Conservation (phyloP, 1,140 invertebrate species). For the Tachypleus tridentatus region DNA sequence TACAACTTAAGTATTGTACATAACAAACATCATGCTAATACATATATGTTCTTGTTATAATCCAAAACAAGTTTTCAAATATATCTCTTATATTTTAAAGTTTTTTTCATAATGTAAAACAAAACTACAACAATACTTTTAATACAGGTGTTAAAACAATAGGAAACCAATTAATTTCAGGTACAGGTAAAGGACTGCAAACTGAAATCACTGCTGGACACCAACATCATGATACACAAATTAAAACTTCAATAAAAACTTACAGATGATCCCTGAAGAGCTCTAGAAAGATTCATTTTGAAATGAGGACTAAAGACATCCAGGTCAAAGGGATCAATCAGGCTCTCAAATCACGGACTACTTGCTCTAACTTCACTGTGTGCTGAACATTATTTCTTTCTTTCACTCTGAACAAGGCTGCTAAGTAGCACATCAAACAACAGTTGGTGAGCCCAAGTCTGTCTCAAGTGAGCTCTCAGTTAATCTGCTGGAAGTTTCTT, state of each 20-base stretch:
- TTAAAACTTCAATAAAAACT: no score
- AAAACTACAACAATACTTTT: no score
- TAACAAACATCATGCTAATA: no score
- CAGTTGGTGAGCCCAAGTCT: slow-evolving; percentile 65
- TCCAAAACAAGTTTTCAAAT: no score
- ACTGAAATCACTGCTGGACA: not conserved
- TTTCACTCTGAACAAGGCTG: slow-evolving; percentile 50
- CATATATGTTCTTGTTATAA: no score
- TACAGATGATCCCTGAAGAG: slow-evolving; percentile 56
- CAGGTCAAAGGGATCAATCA: slow-evolving; percentile 84
- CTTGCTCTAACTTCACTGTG: slow-evolving; percentile 43
- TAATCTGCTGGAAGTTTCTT: not conserved
- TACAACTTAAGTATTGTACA: no score
- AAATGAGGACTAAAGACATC: slow-evolving; percentile 76
- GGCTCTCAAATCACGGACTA: slow-evolving; percentile 55
- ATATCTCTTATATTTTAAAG: no score
- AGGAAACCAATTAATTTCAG: no score
- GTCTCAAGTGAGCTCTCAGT: slow-evolving; percentile 41
- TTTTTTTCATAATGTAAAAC: no score
- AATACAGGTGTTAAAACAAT: no score
- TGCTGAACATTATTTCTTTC: slow-evolving; percentile 40
- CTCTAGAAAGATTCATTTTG: slow-evolving; percentile 58
- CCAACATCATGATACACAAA: not conserved
- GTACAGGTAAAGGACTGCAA: no score
- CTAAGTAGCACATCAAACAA: slow-evolving; percentile 70